Evolutionary conservation across 2,888 invertebrate species (phyloP), one percentile per base, ranked within the genome.

Genomic region (Carpatolechia fugitivella): DNA sequence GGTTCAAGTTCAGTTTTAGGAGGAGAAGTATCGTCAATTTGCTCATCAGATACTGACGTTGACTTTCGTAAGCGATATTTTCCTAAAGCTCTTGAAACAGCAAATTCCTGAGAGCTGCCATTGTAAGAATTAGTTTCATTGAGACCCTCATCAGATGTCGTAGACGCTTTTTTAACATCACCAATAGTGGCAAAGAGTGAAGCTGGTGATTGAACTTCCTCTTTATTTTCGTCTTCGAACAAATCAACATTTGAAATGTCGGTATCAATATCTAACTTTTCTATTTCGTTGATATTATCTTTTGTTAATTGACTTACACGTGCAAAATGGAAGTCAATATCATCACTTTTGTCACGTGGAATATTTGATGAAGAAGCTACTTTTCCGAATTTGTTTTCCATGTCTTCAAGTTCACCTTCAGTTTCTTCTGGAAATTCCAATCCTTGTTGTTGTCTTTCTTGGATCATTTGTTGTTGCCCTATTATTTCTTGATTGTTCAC

Each of bases 41-140:
- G 93, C 60, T 95, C 95, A 67, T 95, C 94, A 35, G 93, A 93
- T 49, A 94, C 87, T 14, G 94, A 93, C 13, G 94, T 93, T 31
- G 94, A 94, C 66, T 95, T 94, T 59, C 94, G 91, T 63, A 95
- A 91, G 46, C 96, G 90, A 73, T 95, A 96, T 81, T 95, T 95
- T 20, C 95, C 96, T 20, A 96, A 82, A 0, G 96, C 96, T 70
- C 96, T 85, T 0, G 96, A 96, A 0, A 96, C 96, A 0, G 96
- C 95, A 79, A 96, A 96, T 74, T 96, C 96, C 92, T 96, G 95
- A 8, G 95, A 94, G 13, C 94, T 92, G 16, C 93, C 93, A 58
- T 92, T 91, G 55, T 92, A 92, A 1, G 90, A 85, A 63, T 89
- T 89, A 59, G 82, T 91, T 60, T 92, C 92, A 62, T 85, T 92